Base-by-base conservation (phyloP, 2,888 invertebrate species). In the Onthophagus sagittarius region DNA sequence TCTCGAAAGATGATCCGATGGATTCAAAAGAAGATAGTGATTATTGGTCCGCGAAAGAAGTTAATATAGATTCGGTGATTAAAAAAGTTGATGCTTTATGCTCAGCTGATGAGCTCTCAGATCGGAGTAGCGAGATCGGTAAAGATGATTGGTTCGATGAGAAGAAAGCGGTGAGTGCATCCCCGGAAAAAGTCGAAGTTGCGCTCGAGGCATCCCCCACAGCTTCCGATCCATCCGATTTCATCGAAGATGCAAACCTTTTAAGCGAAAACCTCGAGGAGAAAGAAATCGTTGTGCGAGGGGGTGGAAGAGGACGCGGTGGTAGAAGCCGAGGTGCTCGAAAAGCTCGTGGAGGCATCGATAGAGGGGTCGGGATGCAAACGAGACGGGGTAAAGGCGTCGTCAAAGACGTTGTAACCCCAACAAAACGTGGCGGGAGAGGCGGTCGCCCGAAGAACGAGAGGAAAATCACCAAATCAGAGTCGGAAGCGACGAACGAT, bases 21-120 rank as follows among this genome's bases (percentile, higher is more conserved):
- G 88, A 88, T 79, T 88, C 88, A 39, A 89, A 91, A 77, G 84
- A 93, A 79, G 93, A 92, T 81, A 91, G 89, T 79, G 92, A 92
- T 82, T 91, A 91, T 78, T 94, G 93, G 93, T 92, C 92, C 53
- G 91, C 92, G 5, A 93, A 93, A 83, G 93, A 93, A 80, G 88
- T 93, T 0, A 93, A 93, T 80, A 92, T 93, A 77, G 93, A 94
- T 78, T 93, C 93, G 15, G 94, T 94, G 0, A 94, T 94, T 76
- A 93, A 94, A 84, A 93, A 92, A 80, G 91, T 92, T 0, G 92
- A 93, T 79, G 91, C 91, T 0, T 83, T 92, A 63, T 91, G 92
- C 82, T 86, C 87, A 5, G 84, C 83, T 7, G 87, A 87, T 77
- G 86, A 86, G 77, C 75, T 85, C 62, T 85, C 85, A 1, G 85